phyloP scores from a whole-genome alignment of 2,113 vertebrate genomes.

The Orientallactaga bullata region DNA sequence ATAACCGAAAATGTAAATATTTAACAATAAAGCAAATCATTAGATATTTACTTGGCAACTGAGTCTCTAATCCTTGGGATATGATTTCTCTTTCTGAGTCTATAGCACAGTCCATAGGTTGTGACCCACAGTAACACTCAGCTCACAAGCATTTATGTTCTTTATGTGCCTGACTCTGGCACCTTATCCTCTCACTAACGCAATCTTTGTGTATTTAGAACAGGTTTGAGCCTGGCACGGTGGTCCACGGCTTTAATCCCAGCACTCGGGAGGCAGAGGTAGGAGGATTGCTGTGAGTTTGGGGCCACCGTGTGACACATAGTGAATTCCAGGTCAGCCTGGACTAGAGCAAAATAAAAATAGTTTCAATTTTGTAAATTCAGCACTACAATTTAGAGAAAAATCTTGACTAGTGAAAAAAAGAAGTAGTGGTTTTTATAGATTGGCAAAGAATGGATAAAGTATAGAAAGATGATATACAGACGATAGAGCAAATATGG shows the following conservation, averaged over 20 bases:
- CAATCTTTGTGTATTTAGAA: slow-evolving; percentile 5
- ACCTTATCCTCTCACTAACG: neutral
- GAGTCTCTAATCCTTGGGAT: neutral
- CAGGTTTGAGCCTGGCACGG: neutral
- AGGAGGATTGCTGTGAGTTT: too few species aligned
- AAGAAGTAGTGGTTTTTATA: neutral
- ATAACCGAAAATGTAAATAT: neutral
- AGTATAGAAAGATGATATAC: neutral
- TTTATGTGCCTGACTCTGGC: neutral
- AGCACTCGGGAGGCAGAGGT: too few species aligned
- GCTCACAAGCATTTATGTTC: neutral
- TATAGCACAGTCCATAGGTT: neutral
- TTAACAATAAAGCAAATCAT: neutral
- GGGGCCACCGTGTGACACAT: too few species aligned
- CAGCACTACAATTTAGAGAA: slow-evolving; percentile 64
- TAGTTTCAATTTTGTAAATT: slow-evolving; percentile 67
- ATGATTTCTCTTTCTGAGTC: neutral
- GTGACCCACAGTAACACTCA: neutral
- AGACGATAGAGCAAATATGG: neutral
- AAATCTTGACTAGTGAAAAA: slow-evolving; percentile 21
- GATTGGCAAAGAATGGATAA: neutral
- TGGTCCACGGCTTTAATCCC: too few species aligned
- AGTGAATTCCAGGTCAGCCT: too few species aligned
- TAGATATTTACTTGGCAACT: neutral
- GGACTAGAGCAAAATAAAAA: neutral